Evolutionary conservation across 2,797 vertebrate species (phyloP).

Genomic region (Kryptolebias ocellatus): DNA sequence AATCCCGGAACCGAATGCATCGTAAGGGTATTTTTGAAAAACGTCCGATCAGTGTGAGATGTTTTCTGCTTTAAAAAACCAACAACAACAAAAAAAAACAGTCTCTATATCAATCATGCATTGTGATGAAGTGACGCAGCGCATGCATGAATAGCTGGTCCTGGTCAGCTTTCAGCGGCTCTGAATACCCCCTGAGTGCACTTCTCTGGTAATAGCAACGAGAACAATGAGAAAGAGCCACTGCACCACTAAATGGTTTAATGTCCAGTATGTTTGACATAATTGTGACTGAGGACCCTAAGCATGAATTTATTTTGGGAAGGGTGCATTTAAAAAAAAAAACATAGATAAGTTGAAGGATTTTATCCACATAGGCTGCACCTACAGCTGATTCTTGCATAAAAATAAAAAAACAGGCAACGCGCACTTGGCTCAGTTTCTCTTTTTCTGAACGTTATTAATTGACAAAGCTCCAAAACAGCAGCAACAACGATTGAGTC

Average conservation of each 20-base stretch:
- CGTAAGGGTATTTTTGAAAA: conserved; percentile 45
- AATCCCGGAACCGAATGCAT: conserved; percentile 30
- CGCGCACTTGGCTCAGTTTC: neutral
- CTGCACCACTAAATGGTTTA: conserved; percentile 56
- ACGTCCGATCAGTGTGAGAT: conserved; percentile 21
- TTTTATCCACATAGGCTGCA: conserved; percentile 19
- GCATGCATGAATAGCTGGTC: conserved; percentile 30
- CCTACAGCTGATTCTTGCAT: conserved; percentile 20
- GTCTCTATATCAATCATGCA: conserved; percentile 29
- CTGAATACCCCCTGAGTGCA: conserved; percentile 67
- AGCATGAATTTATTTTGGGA: conserved; percentile 17
- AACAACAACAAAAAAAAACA: no score
- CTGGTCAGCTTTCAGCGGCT: conserved; percentile 59
- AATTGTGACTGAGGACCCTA: conserved; percentile 21
- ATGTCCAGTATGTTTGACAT: conserved; percentile 55
- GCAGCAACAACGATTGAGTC: conserved; percentile 5
- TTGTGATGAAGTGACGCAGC: conserved; percentile 22
- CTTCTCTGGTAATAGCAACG: conserved; percentile 62
- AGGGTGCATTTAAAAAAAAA: conserved; percentile 12
- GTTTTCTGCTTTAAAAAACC: conserved; percentile 41
- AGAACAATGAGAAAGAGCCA: conserved; percentile 64
- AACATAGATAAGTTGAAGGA: neutral
- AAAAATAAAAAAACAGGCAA: conserved; percentile 15
- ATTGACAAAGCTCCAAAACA: conserved; percentile 20
- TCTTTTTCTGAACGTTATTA: conserved; percentile 5